Base-by-base conservation (phyloP, 2,113 vertebrate genomes). In the Toxotes jaculatrix region DNA sequence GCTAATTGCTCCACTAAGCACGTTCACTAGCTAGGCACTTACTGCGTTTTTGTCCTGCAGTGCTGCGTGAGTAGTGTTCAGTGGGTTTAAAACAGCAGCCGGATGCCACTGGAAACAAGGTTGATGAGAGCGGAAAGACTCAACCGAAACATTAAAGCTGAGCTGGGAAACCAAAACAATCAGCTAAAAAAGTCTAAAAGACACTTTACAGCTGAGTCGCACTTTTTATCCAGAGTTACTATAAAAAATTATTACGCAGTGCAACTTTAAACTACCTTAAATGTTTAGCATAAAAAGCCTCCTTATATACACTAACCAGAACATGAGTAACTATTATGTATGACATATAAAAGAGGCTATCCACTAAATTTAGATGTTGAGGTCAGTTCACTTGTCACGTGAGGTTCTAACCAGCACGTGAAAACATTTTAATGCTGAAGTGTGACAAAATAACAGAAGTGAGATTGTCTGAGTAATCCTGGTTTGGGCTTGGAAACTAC, bases 401-500 rank as follows among this genome's bases (percentile, higher is more conserved):
- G 11, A 1, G 31, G 55, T 31, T n/a, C 7, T 3, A n/a, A 7
- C 19, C 49, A 53, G 19, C 16, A 8, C 8, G 43, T 74, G 21
- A 63, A 51, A 53, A 3, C 45, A 42, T 34, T 21, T 21, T 21
- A 21, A 10, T 51, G 49, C 17, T 51, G 2, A 19, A 49, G 47
- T 17, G 47, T 45, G 13, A 43, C 1, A 12, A 43, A 43, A 47
- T 47, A 4, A 47, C 45, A 51, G 27, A 13, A 12, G 66, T 55
- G 51, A 70, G 66, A 57, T 12, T 40, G 49, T 53, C 4, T 32
- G 16, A 21, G 69, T 72, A 72, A 72, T 45, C 40, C 45, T 42
- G 51, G 14, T 71, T 42, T 56, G 12, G 19, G 19, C 31, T 36
- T 0, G 27, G 42, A 47, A 43, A 60, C 57, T 47, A 47, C 45